phyloP scores from a whole-genome alignment of 1,140 invertebrate species.

The Heliothis virescens region DNA sequence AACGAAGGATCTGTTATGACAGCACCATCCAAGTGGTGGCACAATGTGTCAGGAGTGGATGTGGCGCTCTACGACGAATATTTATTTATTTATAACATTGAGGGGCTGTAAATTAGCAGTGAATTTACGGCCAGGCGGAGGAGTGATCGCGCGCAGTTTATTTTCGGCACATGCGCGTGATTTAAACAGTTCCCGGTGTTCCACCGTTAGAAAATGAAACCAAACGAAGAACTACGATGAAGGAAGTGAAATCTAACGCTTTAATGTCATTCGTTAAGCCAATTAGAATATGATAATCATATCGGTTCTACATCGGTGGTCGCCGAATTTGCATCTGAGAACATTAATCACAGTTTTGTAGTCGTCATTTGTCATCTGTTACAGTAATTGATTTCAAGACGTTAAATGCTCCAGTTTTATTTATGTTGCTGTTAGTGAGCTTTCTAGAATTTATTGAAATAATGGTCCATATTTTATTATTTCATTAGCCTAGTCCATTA shows the following conservation, averaged over 20 bases:
- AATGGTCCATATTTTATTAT: constrained; percentile 34
- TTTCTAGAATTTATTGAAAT: constrained; percentile 40
- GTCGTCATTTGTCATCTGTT: constrained; percentile 45
- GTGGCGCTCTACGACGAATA: constrained; percentile 72
- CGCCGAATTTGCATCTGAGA: constrained; percentile 19
- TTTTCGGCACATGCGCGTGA: constrained; percentile 80
- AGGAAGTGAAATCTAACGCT: constrained; percentile 63
- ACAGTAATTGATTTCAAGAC: constrained; percentile 42
- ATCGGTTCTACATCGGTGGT: constrained; percentile 42
- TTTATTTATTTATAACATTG: constrained; percentile 85
- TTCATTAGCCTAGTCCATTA: constrained; percentile 34
- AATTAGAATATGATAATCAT: constrained; percentile 64
- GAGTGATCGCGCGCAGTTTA: constrained; percentile 78
- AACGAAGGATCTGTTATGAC: constrained; percentile 82
- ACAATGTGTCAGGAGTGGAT: constrained; percentile 79
- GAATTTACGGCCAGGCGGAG: constrained; percentile 79
- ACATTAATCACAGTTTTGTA: constrained; percentile 33
- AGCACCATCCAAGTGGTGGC: constrained; percentile 74
- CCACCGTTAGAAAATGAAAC: constrained; percentile 74
- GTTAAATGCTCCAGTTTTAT: constrained; percentile 30
- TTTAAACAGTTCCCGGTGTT: constrained; percentile 78
- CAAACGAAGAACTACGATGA: constrained; percentile 68
- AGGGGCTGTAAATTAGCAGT: constrained; percentile 83
- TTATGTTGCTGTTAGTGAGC: constrained; percentile 29
- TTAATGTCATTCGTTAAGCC: constrained; percentile 60